These are phyloP conservation scores for Polietes domitor DNA, from an alignment of 2,888 invertebrate genomes.

Conservation along the genomic window DNA sequence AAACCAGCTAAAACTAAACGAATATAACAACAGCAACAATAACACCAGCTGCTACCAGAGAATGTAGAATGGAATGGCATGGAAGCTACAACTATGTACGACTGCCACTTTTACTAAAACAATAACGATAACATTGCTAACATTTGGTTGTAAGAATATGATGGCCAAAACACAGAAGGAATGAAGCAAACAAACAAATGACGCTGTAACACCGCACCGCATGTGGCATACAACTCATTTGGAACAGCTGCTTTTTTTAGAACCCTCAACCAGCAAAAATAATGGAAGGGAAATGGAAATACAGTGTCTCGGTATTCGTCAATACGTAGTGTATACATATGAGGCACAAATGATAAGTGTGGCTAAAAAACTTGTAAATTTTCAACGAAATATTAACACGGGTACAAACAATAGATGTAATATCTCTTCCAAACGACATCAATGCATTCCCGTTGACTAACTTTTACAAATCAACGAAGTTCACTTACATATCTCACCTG, in stretches of 20 bases:
- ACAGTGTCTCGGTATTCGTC: too few species aligned
- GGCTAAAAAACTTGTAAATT: neutral
- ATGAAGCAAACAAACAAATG: conserved; percentile 43
- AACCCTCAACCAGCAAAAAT: conserved; percentile 18
- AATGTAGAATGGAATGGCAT: too few species aligned
- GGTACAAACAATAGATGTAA: too few species aligned
- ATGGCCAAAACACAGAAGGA: neutral
- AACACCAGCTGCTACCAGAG: neutral
- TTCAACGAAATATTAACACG: too few species aligned
- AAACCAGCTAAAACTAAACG: conserved; percentile 40
- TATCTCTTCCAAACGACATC: neutral
- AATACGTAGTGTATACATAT: neutral
- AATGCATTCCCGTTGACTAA: too few species aligned
- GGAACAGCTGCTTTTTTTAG: conserved; percentile 58
- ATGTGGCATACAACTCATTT: conserved; percentile 51
- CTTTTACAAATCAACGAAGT: too few species aligned
- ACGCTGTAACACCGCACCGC: conserved; percentile 48
- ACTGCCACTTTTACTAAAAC: neutral
- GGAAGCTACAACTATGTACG: neutral
- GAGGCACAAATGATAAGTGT: neutral
- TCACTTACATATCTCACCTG: too few species aligned
- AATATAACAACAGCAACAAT: conserved; percentile 32
- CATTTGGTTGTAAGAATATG: neutral
- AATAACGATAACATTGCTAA: conserved; percentile 14
- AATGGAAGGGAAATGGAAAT: conserved; percentile 4